Evolutionary conservation across 1,140 invertebrate genomes (phyloP).

Genomic region (Calliopsis andreniformis): DNA sequence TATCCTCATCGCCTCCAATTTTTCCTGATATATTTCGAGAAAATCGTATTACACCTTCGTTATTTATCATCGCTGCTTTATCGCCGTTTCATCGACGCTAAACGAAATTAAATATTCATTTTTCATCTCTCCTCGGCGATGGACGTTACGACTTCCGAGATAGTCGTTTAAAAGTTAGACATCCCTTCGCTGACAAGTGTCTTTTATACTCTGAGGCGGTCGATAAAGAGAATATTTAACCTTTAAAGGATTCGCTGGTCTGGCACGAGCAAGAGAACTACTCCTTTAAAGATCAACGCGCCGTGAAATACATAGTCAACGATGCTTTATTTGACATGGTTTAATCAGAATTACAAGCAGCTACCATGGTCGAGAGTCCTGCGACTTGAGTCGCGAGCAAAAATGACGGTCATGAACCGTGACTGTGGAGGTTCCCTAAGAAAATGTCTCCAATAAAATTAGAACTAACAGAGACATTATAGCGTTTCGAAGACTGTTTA

Average conservation of each 20-base stretch:
- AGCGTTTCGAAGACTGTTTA: too few species aligned
- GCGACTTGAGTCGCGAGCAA: too few species aligned
- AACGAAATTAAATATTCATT: too few species aligned
- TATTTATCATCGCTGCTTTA: too few species aligned
- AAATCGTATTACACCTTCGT: neutral
- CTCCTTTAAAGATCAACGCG: neutral
- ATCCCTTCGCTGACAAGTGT: neutral
- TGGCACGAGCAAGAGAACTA: neutral
- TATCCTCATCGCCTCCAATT: neutral
- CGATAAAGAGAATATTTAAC: neutral
- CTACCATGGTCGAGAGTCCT: neutral
- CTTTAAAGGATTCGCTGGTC: neutral
- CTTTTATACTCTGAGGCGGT: neutral
- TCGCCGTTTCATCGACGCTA: too few species aligned
- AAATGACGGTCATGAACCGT: too few species aligned
- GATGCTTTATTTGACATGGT: neutral
- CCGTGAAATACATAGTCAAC: constrained; percentile 14
- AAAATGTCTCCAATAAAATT: too few species aligned
- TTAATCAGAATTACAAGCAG: constrained; percentile 4
- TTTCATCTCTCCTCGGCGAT: too few species aligned
- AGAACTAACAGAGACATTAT: too few species aligned
- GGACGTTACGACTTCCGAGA: too few species aligned
- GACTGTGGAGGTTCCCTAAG: too few species aligned
- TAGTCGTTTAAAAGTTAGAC: constrained; percentile 11
- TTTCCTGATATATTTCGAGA: neutral